phyloP scores from a whole-genome alignment of 2,888 invertebrate genomes.

The Cryptophagus acutangulus region DNA sequence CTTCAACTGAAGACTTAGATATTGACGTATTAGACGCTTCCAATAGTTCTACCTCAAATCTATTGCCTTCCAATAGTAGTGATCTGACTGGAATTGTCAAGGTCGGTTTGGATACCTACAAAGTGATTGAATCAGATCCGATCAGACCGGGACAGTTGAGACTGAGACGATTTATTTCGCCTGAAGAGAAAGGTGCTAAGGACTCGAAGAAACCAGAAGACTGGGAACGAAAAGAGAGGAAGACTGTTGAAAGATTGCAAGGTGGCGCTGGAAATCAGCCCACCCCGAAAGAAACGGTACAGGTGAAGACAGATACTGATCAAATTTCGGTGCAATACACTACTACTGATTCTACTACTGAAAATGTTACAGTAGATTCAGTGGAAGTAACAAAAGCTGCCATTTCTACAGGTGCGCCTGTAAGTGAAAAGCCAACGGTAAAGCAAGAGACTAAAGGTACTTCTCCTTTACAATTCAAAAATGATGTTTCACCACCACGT shows the following conservation, averaged over 20 bases:
- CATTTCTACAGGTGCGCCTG: no score
- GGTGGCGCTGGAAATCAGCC: slow-evolving; percentile 46
- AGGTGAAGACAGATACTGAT: slow-evolving; percentile 28
- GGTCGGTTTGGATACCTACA: slow-evolving; percentile 40
- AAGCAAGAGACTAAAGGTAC: slow-evolving; percentile 47
- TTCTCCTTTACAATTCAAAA: no score
- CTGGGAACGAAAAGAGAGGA: slow-evolving; percentile 45
- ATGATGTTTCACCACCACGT: slow-evolving; percentile 36
- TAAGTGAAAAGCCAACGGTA: no score
- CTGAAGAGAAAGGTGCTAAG: slow-evolving; percentile 48
- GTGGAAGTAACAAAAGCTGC: no score
- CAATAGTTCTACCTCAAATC: slow-evolving; percentile 49
- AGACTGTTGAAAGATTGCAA: slow-evolving; percentile 45
- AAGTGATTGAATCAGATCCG: slow-evolving; percentile 38
- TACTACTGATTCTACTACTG: slow-evolving; percentile 1
- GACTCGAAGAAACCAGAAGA: slow-evolving; percentile 48
- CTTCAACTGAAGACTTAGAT: slow-evolving; percentile 48
- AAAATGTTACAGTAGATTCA: slow-evolving; percentile 19
- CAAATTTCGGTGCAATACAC: slow-evolving; percentile 8
- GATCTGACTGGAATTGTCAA: slow-evolving; percentile 49
- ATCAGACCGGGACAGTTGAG: slow-evolving; percentile 39
- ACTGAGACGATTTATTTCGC: slow-evolving; percentile 36
- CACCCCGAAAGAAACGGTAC: slow-evolving; percentile 31
- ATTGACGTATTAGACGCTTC: slow-evolving; percentile 31
- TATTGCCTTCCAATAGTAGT: slow-evolving; percentile 31